These are phyloP conservation scores for Psococerastis gibbosa DNA, from an alignment of 2,888 invertebrate species.

Conservation along the genomic window DNA sequence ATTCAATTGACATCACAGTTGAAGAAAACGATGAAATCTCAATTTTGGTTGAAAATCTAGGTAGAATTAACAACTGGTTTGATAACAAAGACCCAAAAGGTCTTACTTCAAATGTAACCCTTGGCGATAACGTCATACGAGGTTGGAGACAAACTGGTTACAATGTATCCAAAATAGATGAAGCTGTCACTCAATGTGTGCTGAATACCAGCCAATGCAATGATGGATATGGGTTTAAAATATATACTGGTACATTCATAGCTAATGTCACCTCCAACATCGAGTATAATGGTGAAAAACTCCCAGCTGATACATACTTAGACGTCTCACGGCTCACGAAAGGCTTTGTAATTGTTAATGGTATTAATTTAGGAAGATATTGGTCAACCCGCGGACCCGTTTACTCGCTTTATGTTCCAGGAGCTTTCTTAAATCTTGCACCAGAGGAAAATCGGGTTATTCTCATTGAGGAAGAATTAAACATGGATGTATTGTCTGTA, in stretches of 20 bases:
- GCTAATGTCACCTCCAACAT: background rate
- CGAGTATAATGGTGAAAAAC: background rate
- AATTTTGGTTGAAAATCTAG: constrained; percentile 37
- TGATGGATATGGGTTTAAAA: background rate
- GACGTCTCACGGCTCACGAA: constrained; percentile 14
- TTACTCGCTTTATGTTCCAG: constrained; percentile 20
- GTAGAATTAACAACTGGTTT: constrained; percentile 49
- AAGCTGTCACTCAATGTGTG: constrained; percentile 14
- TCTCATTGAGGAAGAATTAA: constrained; percentile 17
- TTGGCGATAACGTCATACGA: constrained; percentile 30
- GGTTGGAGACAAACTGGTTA: constrained; percentile 47
- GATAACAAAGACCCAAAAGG: constrained; percentile 32
- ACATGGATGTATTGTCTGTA: background rate
- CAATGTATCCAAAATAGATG: constrained; percentile 23
- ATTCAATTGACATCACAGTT: background rate
- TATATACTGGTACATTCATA: background rate
- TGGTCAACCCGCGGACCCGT: constrained; percentile 21
- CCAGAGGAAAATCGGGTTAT: constrained; percentile 18
- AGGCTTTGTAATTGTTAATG: constrained; percentile 21
- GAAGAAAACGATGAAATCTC: constrained; percentile 17
- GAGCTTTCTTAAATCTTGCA: constrained; percentile 15
- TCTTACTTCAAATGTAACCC: constrained; percentile 32
- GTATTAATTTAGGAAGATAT: constrained; percentile 20
- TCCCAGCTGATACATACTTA: background rate
- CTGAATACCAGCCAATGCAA: no score